Percentiles rank a stretch among this genome's conserved stretches.
phyloP scores from a whole-genome alignment of 2,797 vertebrate species.

The Xenops minutus region DNA sequence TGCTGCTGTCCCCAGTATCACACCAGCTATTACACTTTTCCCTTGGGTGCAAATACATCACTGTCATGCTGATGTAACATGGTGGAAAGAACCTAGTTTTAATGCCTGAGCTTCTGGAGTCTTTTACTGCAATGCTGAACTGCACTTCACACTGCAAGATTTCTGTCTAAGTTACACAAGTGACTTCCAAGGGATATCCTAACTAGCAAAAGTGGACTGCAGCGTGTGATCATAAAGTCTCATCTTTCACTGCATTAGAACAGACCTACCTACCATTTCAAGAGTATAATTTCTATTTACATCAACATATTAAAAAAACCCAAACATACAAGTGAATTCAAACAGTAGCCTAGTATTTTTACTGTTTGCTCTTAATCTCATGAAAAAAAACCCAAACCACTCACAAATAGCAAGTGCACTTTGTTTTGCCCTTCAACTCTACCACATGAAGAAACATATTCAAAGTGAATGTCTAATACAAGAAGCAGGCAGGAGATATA shows the following conservation, averaged over 20 bases:
- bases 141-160: fast-evolving
- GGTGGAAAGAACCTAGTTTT: background rate
- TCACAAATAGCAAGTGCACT: background rate
- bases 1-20: background rate
- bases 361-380: background rate
- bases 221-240: background rate
- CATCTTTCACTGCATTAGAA: background rate
- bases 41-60: background rate
- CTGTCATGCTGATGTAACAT: background rate
- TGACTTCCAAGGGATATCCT: background rate
- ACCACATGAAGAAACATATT: background rate
- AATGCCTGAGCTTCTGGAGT: background rate
- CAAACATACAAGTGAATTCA: background rate
- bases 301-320: background rate
- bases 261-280: background rate
- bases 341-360: background rate
- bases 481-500: background rate
- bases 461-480: background rate
- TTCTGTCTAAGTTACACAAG: background rate
- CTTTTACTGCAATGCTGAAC: background rate
- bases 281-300: background rate
- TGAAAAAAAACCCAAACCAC: background rate
- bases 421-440: background rate
- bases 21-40: background rate
- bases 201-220: background rate